Conservation (phyloP, 2,797 vertebrate genomes). For the Gallinago solitaria region DNA sequence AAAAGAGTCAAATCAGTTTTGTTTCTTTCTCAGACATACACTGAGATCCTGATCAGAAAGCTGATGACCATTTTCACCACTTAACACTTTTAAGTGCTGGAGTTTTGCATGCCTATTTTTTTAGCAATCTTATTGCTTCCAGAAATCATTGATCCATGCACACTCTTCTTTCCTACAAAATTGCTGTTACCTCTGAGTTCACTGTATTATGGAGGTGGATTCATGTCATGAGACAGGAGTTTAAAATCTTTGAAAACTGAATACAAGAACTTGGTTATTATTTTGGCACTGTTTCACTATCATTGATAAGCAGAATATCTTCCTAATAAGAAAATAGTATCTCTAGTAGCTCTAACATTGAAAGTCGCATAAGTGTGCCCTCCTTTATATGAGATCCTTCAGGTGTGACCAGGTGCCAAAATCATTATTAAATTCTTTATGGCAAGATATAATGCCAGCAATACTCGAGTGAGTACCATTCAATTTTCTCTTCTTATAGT, state of each 20-base stretch:
- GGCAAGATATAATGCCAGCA: background rate
- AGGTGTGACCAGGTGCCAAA: background rate
- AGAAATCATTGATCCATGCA: background rate
- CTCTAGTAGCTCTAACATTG: background rate
- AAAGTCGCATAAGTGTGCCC: background rate
- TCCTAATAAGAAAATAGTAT: background rate
- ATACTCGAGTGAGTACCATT: background rate
- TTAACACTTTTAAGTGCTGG: background rate
- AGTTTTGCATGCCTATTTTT: background rate
- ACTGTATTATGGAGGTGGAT: background rate
- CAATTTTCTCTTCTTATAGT: background rate
- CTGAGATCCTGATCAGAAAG: background rate
- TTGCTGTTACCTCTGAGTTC: background rate
- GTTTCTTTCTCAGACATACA: background rate
- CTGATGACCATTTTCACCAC: background rate
- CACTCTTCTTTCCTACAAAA: background rate
- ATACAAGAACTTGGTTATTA: background rate
- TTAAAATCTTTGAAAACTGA: background rate
- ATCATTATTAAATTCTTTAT: background rate
- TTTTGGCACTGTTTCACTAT: background rate
- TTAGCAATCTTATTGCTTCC: background rate
- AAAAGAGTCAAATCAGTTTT: background rate
- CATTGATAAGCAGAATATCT: background rate
- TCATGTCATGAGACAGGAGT: background rate
- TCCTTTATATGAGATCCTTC: background rate